Base-by-base conservation (phyloP, 2,888 invertebrate species). In the Erpobdella octoculata region DNA sequence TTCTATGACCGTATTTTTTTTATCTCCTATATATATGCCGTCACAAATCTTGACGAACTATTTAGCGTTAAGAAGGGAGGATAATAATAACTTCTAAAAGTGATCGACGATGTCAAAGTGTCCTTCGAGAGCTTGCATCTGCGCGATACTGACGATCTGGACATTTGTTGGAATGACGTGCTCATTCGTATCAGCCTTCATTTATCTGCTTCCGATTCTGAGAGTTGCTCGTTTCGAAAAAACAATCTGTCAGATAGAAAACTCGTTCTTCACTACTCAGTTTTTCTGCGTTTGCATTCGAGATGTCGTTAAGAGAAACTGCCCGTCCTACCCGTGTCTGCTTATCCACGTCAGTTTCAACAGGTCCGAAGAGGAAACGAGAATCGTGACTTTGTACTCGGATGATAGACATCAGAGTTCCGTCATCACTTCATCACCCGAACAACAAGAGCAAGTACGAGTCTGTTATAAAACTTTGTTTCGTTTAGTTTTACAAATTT, bases 71-170 rank as follows among this genome's bases (percentile, higher is more conserved):
- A n/a, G n/a, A n/a, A n/a, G n/a, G n/a, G n/a, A n/a, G n/a, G n/a
- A n/a, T n/a, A n/a, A n/a, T n/a, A n/a, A n/a, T n/a, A n/a, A n/a
- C n/a, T n/a, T n/a, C n/a, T n/a, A n/a, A n/a, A n/a, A n/a, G 53
- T 28, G 21, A 21, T 31, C 46, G 48, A 35, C 36, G 37, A 72
- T 64, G 72, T 28, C 58, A 31, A 75, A 75, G 61, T 74, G 75
- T 53, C 75, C 75, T 46, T 74, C 75, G 41, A 75, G 74, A 61
- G 75, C 75, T 25, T 75, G 75, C 38, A 64, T 74, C 69, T 75
- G 75, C 36, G 70, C 72, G 61, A 38, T 70, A 2, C 65, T 75
- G 28, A 73, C 74, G 6, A 58, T 72, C 28, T 75, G 75, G 75
- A 67, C 71, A 38, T 62, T 73, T 31, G 69, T 72, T 4, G 70